phyloP scores from a whole-genome alignment of 2,113 vertebrate genomes.

The Verasper variegatus region DNA sequence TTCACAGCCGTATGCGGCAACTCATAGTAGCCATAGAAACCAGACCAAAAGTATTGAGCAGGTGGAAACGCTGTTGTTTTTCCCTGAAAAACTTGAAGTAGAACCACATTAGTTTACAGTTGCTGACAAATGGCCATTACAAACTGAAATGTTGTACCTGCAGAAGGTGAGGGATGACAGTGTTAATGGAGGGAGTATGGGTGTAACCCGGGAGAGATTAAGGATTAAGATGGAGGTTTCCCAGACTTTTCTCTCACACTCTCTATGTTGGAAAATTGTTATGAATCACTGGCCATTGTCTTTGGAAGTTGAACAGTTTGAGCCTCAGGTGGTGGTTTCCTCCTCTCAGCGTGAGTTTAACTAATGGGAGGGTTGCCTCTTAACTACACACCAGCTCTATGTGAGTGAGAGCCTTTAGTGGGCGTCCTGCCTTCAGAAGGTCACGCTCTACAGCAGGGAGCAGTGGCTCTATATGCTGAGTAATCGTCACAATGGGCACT shows the following conservation, averaged over 20 bases:
- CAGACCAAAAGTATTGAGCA: too few species aligned
- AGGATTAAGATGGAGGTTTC: neutral
- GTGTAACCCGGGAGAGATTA: too few species aligned
- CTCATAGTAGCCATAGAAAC: too few species aligned
- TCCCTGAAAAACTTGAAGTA: too few species aligned
- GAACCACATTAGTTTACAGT: too few species aligned
- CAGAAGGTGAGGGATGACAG: too few species aligned
- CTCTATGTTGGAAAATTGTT: neutral
- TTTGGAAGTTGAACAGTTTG: neutral
- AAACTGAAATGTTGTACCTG: too few species aligned
- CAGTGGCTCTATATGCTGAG: constrained; percentile 1
- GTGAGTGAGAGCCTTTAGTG: neutral
- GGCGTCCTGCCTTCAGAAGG: constrained; percentile 2
- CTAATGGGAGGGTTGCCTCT: neutral
- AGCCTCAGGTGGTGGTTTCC: neutral
- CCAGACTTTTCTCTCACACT: too few species aligned
- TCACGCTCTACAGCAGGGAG: neutral
- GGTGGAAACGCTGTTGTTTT: too few species aligned
- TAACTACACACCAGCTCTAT: neutral
- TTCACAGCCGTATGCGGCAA: too few species aligned
- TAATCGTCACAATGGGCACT: constrained; percentile 5
- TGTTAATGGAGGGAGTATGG: too few species aligned
- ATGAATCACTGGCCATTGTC: neutral
- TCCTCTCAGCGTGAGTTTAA: neutral
- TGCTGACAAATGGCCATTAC: too few species aligned